Base-by-base conservation (phyloP, 1,140 invertebrate genomes). In the Drosophila sturtevanti region DNA sequence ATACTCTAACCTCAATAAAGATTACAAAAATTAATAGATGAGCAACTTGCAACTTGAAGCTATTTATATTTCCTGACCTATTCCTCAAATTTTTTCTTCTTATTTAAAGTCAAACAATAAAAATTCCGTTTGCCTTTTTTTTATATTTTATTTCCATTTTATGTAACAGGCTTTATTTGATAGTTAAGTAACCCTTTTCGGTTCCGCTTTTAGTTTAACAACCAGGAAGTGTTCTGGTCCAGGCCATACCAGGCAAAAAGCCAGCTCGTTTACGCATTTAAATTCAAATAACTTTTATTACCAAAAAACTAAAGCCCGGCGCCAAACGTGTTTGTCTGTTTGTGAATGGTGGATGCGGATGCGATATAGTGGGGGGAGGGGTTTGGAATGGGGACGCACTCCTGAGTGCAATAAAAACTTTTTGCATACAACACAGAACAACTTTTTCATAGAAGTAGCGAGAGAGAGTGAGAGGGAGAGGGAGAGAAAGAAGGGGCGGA, bases 221-320 rank as follows among this genome's bases (percentile, higher is more conserved):
- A 52, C 56, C 76, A 72, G 80, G 72, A 69, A 48, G 41, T 48
- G 41, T 4, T 48, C 41, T 48, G 41, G 41, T 48, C 41, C 41
- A 21, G 68, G 68, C 74, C 71, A 56, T 68, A 22, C 14, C 14
- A 59, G 55, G 79, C 72, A 55, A 72, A 54, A 22, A 63, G 56
- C 63, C 84, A 80, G 85, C 84, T 89, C 84, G 85, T 84, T 89
- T 89, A 89, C 84, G 84, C 84, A 89, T 89, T 89, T 89, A 89
- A 89, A 89, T 89, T 89, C 84, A 89, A 89, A 89, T 89, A 89
- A 89, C 84, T 89, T 89, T 89, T 89, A 89, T 89, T 89, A 84
- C 84, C 79, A 67, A 89, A 48, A 56, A 86, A 80, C 84, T 89
- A 89, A 89, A 81, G 82, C 82, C 63, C 63, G 68, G 41, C 44